phyloP scores from a whole-genome alignment of 1,140 invertebrate genomes.

The Calephelis virginiensis region DNA sequence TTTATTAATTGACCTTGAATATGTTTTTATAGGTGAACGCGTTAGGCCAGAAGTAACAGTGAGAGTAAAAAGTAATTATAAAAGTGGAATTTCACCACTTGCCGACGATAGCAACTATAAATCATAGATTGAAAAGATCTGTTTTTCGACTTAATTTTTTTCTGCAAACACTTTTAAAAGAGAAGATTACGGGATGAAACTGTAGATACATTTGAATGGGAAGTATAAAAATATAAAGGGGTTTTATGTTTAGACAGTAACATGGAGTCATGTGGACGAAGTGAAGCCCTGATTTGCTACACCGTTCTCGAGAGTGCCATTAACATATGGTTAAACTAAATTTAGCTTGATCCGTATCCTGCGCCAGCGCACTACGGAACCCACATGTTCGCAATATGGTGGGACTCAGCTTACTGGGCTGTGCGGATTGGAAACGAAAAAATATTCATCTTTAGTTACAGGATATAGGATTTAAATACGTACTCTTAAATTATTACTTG shows the following conservation, averaged over 20 bases:
- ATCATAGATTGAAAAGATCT: too few relatives aligned
- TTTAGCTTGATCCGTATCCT: conserved; percentile 7
- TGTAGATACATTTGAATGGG: neutral
- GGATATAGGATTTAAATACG: conserved; percentile 3
- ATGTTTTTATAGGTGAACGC: too few relatives aligned
- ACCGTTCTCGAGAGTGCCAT: conserved; percentile 10
- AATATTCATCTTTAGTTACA: conserved; percentile 14
- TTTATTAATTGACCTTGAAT: too few relatives aligned
- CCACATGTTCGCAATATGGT: conserved; percentile 13
- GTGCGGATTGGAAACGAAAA: conserved; percentile 2
- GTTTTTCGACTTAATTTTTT: too few relatives aligned
- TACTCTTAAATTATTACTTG: too few relatives aligned
- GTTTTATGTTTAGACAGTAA: conserved; percentile 7
- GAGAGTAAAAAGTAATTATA: too few relatives aligned
- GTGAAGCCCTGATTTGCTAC: conserved; percentile 12
- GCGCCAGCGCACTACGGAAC: conserved; percentile 2
- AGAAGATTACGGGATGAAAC: too few relatives aligned
- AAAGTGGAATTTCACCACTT: too few relatives aligned
- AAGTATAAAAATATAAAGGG: neutral
- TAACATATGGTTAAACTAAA: conserved; percentile 15
- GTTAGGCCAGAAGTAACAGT: too few relatives aligned
- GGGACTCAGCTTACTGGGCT: conserved; percentile 6
- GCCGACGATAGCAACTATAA: too few relatives aligned
- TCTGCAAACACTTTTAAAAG: too few relatives aligned
- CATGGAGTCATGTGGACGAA: conserved; percentile 12